phyloP scores from a whole-genome alignment of 2,113 vertebrate genomes.

The Rhinichthys klamathensis region DNA sequence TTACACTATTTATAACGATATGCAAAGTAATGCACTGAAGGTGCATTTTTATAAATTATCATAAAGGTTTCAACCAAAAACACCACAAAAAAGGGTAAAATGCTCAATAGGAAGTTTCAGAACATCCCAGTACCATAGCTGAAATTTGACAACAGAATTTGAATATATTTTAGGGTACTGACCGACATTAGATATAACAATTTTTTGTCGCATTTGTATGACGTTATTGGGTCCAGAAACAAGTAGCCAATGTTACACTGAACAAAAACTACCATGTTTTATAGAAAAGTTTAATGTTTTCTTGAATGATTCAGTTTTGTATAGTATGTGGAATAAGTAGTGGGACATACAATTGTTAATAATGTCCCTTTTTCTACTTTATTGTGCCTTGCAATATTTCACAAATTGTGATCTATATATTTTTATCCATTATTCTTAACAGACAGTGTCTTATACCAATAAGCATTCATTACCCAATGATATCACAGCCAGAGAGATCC shows the following conservation, averaged over 20 bases:
- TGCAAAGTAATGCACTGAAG: no score
- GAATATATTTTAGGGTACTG: background rate
- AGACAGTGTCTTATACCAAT: conserved; percentile 89
- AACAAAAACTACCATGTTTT: background rate
- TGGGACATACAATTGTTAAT: background rate
- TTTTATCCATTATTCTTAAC: conserved; percentile 52
- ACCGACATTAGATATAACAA: background rate
- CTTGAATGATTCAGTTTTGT: background rate
- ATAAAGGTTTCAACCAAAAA: background rate
- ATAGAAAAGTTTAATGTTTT: background rate
- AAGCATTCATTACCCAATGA: conserved; percentile 87
- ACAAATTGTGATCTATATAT: background rate
- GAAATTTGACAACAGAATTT: background rate
- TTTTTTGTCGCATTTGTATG: background rate
- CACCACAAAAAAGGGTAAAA: background rate
- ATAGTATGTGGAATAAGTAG: background rate
- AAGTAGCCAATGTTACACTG: background rate
- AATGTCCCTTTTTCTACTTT: background rate
- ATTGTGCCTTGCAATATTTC: background rate
- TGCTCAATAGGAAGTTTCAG: background rate
- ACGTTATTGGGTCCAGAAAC: background rate
- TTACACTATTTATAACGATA: no score
- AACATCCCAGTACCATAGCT: no score
- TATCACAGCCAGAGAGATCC: conserved; percentile 86
- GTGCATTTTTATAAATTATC: no score